Base-by-base conservation (phyloP, 2,113 vertebrate genomes). In the Colaptes auratus region DNA sequence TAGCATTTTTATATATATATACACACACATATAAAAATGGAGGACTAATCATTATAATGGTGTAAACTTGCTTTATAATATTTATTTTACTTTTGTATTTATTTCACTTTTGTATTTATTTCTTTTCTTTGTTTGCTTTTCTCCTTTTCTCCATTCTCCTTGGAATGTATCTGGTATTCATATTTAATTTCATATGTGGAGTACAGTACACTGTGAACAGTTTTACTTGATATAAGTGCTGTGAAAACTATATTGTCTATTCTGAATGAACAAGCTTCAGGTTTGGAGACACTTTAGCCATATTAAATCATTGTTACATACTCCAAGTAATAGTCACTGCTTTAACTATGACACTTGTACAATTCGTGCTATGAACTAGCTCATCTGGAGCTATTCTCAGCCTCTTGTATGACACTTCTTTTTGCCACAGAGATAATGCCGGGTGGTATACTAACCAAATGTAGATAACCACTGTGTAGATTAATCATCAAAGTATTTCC, bases 21-120 rank as follows among this genome's bases (percentile, higher is more conserved):
- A n/a, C n/a, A n/a, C n/a, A n/a, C n/a, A n/a, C n/a, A 28, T 58
- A 73, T n/a, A 3, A 3, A 76, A 76, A 42, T 42, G 18, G 2
- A 69, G 14, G 31, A n/a, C 10, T 42, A 44, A 4, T 0, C 30
- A 10, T 1, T 53, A 2, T 11, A 39, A 53, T 3, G 53, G 13
- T 5, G 65, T 66, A 23, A 82, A 77, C 8, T 73, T 33, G 2
- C 12, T 70, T 73, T 61, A 73, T 76, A 83, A 39, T 30, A 25
- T 7, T 39, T 36, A 8, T 2, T 70, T 70, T 31, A 55, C 18
- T 60, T 86, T 24, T 0, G 0, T 44, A 42, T 42, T 42, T 42
- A 42, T 42, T 42, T 42, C 39, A 42, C 18, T 60, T 86, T 24
- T 0, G 0, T 42, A 44, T 44, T 44, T 44, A 44, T 44, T 44